phyloP scores from a whole-genome alignment of 2,888 invertebrate genomes.

The Antheraea yamamai region DNA sequence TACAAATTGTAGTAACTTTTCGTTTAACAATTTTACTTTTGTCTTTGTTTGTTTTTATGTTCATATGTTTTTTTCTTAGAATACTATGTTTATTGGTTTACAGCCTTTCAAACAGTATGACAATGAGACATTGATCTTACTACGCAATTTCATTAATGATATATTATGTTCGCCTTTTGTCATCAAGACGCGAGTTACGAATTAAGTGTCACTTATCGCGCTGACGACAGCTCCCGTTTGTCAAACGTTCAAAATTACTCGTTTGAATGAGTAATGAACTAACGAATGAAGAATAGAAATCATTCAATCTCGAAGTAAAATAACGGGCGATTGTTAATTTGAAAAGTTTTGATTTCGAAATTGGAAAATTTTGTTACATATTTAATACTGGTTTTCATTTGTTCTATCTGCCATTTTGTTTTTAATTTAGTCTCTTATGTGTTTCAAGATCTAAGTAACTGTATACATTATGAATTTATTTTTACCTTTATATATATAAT shows the following conservation, averaged over 20 bases:
- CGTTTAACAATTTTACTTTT: background rate
- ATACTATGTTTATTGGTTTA: background rate
- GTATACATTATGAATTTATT: background rate
- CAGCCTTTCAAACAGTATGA: background rate
- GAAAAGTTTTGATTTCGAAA: slow-evolving; percentile 8
- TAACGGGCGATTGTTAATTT: slow-evolving; percentile 14
- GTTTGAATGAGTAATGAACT: slow-evolving; percentile 21
- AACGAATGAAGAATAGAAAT: slow-evolving; percentile 20
- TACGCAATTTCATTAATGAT: background rate
- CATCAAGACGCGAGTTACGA: slow-evolving; percentile 13
- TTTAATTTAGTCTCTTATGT: background rate
- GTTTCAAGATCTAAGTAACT: background rate
- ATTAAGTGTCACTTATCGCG: slow-evolving; percentile 16
- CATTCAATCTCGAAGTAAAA: slow-evolving; percentile 14
- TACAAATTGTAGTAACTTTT: too few relatives aligned
- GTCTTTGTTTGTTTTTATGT: background rate
- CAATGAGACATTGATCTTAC: background rate
- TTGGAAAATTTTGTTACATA: slow-evolving; percentile 2
- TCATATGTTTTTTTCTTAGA: background rate
- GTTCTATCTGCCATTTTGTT: background rate
- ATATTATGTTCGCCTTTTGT: slow-evolving; percentile 6
- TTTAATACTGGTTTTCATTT: background rate
- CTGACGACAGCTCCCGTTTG: slow-evolving; percentile 16
- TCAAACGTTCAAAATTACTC: slow-evolving; percentile 23
- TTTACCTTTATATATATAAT: background rate